Percentiles rank a stretch among this genome's conserved stretches.
phyloP scores from a whole-genome alignment of 1,140 invertebrate species.

The Chelonus insularis region DNA sequence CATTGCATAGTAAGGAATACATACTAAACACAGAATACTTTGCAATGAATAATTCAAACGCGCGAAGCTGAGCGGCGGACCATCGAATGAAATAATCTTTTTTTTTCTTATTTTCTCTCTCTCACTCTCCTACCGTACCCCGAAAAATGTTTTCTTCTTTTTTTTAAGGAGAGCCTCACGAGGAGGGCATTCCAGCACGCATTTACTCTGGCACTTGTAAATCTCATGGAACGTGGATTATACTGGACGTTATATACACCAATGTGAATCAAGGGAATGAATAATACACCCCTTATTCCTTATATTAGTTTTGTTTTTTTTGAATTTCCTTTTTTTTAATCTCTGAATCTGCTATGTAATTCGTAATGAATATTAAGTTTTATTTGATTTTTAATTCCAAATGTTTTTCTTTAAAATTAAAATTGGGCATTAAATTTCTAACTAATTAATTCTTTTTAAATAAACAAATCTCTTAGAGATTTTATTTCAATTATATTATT shows the following conservation, averaged over 20 bases:
- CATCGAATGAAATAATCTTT: neutral
- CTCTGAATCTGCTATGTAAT: too few relatives aligned
- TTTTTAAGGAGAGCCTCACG: conserved; percentile 6
- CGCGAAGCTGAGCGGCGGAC: conserved; percentile 39
- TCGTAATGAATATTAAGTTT: neutral
- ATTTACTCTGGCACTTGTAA: conserved; percentile 54
- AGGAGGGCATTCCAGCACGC: conserved; percentile 52
- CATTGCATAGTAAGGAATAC: neutral
- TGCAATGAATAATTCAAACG: conserved; percentile 56
- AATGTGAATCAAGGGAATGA: conserved; percentile 47
- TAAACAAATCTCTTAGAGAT: too few relatives aligned
- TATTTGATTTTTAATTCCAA: neutral
- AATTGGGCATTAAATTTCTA: too few relatives aligned
- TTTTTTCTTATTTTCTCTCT: conserved; percentile 16
- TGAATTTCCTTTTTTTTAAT: conserved; percentile 24
- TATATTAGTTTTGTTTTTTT: conserved; percentile 40
- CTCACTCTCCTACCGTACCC: conserved; percentile 27
- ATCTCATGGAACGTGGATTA: conserved; percentile 47
- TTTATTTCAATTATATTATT: too few relatives aligned
- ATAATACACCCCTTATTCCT: conserved; percentile 45
- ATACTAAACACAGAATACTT: conserved; percentile 40
- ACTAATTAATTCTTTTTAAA: too few relatives aligned
- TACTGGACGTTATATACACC: conserved; percentile 51
- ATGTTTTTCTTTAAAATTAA: too few relatives aligned
- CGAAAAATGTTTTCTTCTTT: conserved; percentile 35